These are phyloP conservation scores for Pseudopodoces humilis DNA, from an alignment of 2,113 vertebrate species.

Conservation along the genomic window DNA sequence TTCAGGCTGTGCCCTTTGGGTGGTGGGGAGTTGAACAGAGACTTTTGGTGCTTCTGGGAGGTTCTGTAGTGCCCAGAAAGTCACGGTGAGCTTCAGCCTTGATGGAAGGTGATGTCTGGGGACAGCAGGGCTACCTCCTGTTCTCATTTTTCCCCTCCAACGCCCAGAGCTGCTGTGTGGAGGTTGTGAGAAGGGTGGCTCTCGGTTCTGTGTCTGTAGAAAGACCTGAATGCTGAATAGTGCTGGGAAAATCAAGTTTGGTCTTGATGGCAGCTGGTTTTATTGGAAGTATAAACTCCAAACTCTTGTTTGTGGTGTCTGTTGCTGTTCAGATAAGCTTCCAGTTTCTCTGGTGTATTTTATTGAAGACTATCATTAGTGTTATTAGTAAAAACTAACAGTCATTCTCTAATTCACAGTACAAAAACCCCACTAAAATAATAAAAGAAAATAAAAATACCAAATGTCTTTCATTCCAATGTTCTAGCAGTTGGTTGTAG, in stretches of 20 bases:
- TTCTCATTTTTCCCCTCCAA: background rate
- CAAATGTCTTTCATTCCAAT: background rate
- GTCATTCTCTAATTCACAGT: background rate
- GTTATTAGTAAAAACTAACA: background rate
- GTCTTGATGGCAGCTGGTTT: background rate
- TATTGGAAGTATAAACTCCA: background rate
- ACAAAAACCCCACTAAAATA: background rate
- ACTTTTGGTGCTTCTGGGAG: background rate
- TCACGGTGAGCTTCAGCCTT: background rate
- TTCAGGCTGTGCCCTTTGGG: background rate
- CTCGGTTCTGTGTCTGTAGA: background rate
- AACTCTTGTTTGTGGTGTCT: background rate
- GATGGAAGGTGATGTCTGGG: background rate
- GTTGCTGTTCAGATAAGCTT: background rate
- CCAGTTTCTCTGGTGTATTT: background rate
- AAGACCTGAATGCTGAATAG: background rate
- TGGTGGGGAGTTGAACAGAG: background rate
- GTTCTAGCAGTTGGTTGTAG: constrained; percentile 33
- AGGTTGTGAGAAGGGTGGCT: background rate
- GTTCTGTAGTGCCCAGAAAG: background rate
- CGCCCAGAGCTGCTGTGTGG: background rate
- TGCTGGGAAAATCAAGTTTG: background rate
- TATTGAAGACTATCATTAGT: background rate
- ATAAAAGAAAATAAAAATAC: background rate
- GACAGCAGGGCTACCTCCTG: background rate